Conservation (phyloP, 2,113 vertebrate species). For the Takifugu flavidus region DNA sequence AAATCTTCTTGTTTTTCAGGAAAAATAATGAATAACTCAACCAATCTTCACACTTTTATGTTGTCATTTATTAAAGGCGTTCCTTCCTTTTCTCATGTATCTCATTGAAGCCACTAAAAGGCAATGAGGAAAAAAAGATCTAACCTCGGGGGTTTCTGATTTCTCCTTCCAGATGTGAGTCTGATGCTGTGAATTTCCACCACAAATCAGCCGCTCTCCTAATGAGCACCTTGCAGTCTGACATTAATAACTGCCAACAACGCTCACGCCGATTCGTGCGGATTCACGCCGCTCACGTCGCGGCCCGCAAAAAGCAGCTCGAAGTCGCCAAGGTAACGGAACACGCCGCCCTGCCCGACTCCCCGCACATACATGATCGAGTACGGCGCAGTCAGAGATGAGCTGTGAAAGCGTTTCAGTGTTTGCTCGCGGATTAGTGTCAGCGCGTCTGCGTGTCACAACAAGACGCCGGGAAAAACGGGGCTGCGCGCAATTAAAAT, state of each 20-base stretch:
- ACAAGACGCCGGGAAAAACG: slow-evolving; percentile 69
- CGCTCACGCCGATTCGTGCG: slow-evolving; percentile 56
- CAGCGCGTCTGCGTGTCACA: slow-evolving; percentile 67
- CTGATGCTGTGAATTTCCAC: slow-evolving; percentile 57
- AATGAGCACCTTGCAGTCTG: slow-evolving; percentile 67
- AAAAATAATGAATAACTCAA: too few species aligned
- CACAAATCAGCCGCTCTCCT: slow-evolving; percentile 60
- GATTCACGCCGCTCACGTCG: slow-evolving; percentile 57
- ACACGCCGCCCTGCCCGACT: slow-evolving; percentile 23
- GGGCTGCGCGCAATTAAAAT: slow-evolving; percentile 74
- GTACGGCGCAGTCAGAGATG: slow-evolving; percentile 32
- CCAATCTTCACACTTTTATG: too few species aligned
- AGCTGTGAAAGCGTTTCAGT: slow-evolving; percentile 75
- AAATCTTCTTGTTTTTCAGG: neutral
- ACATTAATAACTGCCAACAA: slow-evolving; percentile 62
- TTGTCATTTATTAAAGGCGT: neutral
- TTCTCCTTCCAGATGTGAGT: slow-evolving; percentile 59
- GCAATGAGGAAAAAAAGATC: neutral
- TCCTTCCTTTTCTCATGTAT: neutral
- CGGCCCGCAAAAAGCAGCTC: slow-evolving; percentile 60
- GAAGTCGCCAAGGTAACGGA: slow-evolving; percentile 67
- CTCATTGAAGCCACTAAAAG: neutral
- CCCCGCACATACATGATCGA: slow-evolving; percentile 35
- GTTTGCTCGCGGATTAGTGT: slow-evolving; percentile 88
- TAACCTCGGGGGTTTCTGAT: slow-evolving; percentile 15